Evolutionary conservation across 2,113 vertebrate genomes (phyloP).

Genomic region (Hippocampus comes): DNA sequence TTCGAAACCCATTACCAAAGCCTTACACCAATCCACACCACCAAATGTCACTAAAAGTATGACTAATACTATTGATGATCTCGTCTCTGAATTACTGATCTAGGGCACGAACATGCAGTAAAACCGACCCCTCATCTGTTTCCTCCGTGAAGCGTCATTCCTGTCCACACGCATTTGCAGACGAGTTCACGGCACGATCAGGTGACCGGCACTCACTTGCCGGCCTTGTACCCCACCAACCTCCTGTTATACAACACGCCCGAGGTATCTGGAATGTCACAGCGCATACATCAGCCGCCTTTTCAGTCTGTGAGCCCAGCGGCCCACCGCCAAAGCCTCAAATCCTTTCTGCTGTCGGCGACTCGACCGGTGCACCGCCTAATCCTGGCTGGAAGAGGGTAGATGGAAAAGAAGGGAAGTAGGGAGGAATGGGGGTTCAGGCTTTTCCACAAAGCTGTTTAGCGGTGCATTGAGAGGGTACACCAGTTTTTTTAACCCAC

Average conservation of each 20-base stretch:
- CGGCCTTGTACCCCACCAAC: conserved; percentile 60
- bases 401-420: background rate
- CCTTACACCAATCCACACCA: too few species aligned
- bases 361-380: conserved; percentile 32
- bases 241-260: conserved; percentile 65
- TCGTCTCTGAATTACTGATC: background rate
- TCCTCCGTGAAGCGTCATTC: background rate
- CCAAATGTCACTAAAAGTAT: too few species aligned
- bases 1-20: too few species aligned
- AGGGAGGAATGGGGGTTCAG: background rate
- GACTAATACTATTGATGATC: too few species aligned
- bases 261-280: conserved; percentile 72
- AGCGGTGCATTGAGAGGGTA: conserved; percentile 35
- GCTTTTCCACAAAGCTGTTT: conserved; percentile 39
- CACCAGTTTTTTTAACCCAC: conserved; percentile 25
- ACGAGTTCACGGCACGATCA: background rate
- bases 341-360: conserved; percentile 30
- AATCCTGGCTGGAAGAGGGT: conserved; percentile 30
- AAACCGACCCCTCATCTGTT: background rate
- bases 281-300: conserved; percentile 68
- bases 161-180: background rate
- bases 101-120: background rate
- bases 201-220: conserved; percentile 48
- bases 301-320: conserved; percentile 22
- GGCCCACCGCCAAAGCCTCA: conserved; percentile 32